These are phyloP conservation scores for Periplaneta americana DNA, from an alignment of 1,140 invertebrate genomes.

Conservation along the genomic window DNA sequence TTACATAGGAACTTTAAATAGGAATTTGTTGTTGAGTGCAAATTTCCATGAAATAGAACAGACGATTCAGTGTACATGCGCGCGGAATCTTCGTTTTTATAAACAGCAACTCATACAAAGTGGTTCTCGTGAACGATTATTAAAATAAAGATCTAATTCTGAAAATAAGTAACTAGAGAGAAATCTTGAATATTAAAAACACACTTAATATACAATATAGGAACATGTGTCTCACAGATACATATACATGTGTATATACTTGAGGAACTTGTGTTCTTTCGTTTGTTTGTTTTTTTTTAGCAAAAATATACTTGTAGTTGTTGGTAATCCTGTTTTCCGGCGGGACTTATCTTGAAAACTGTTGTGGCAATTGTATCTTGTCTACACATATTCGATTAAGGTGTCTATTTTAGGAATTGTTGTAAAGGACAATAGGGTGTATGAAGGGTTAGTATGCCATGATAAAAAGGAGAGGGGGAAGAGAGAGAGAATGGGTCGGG, in stretches of 20 bases:
- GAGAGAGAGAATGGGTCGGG: neutral
- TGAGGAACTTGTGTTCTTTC: neutral
- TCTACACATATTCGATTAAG: neutral
- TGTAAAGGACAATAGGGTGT: neutral
- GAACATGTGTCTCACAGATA: neutral
- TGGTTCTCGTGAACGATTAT: too few species aligned
- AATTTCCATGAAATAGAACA: too few species aligned
- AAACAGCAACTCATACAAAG: too few species aligned
- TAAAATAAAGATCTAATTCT: neutral
- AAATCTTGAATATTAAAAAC: neutral
- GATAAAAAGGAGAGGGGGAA: neutral
- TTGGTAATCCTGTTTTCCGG: neutral
- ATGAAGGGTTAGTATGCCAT: neutral
- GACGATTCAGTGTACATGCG: too few species aligned
- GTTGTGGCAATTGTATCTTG: neutral
- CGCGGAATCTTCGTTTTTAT: too few species aligned
- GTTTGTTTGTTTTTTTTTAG: too few species aligned
- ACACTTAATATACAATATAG: neutral
- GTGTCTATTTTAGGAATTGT: too few species aligned
- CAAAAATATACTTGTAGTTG: neutral
- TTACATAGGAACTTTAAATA: neutral
- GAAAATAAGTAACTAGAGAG: neutral
- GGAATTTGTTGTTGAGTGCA: neutral
- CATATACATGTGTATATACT: neutral
- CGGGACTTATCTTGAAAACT: neutral